Evolutionary conservation across 2,797 vertebrate species (phyloP).

Genomic region (Sebastes hubbsi): DNA sequence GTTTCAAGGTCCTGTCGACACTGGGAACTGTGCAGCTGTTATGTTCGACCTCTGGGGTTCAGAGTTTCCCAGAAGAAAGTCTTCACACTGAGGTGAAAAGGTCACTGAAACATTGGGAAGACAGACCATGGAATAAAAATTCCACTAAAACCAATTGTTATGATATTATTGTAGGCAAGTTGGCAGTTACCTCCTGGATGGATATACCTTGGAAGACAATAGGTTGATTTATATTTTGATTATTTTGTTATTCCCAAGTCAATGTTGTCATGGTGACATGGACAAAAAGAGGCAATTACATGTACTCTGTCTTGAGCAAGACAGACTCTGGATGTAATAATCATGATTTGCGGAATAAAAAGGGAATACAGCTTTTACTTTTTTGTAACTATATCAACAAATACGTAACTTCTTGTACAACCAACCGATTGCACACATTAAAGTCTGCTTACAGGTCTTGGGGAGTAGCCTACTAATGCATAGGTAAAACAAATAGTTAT

Average conservation of each 20-base stretch:
- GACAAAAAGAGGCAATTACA: neutral
- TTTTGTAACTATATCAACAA: neutral
- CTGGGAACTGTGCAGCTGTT: neutral
- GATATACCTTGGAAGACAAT: neutral
- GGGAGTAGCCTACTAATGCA: too few relatives aligned
- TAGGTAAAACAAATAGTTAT: too few relatives aligned
- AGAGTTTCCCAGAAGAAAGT: constrained; percentile 1
- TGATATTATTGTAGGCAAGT: neutral
- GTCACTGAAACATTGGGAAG: neutral
- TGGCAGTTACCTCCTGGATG: neutral
- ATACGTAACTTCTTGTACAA: neutral
- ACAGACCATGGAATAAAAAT: neutral
- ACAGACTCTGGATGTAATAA: neutral
- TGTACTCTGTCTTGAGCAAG: neutral
- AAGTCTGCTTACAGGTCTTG: neutral
- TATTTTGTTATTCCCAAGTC: neutral
- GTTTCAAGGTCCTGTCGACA: neutral
- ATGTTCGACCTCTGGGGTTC: neutral
- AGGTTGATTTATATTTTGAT: neutral
- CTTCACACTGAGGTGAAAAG: neutral
- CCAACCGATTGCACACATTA: neutral
- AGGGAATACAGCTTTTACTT: neutral
- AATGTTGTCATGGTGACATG: neutral
- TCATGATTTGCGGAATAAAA: neutral
- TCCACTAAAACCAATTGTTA: neutral